Evolutionary conservation across 2,113 vertebrate species (phyloP).

Genomic region (Amphilophus citrinellus): DNA sequence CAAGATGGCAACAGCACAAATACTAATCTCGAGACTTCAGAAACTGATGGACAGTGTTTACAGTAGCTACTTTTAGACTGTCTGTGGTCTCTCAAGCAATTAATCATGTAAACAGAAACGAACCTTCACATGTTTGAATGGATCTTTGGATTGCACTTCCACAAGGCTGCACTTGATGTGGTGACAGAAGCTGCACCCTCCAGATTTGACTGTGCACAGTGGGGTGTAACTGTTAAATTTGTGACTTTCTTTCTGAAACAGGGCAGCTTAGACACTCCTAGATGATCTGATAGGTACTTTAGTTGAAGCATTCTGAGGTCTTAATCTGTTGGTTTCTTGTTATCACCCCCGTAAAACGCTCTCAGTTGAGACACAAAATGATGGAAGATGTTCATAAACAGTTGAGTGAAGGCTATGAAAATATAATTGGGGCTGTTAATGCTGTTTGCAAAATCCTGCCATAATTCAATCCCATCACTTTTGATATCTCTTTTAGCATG

Average conservation of each 20-base stretch:
- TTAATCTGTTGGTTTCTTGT: conserved; percentile 6
- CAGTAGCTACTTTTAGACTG: not conserved
- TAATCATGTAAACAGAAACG: not conserved
- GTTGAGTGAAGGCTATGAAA: conserved; percentile 51
- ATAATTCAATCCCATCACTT: conserved; percentile 69
- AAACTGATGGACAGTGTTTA: not conserved
- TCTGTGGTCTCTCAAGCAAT: not conserved
- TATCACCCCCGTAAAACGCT: not conserved
- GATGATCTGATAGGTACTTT: not conserved
- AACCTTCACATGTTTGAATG: not conserved
- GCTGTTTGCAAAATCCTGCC: conserved; percentile 61
- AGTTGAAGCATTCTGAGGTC: not conserved
- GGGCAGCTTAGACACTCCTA: not conserved
- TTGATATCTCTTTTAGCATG: conserved; percentile 73
- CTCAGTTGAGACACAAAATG: not conserved
- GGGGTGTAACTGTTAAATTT: not conserved
- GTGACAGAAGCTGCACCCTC: not conserved
- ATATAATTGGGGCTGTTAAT: conserved; percentile 63
- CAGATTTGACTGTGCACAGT: not conserved
- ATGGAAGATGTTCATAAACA: conserved; percentile 44
- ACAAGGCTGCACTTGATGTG: not conserved
- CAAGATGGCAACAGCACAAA: conserved; percentile 5
- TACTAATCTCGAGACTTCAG: not conserved
- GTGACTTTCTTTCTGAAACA: not conserved
- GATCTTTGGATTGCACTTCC: not conserved